Evolutionary conservation across 2,113 vertebrate species (phyloP).

Genomic region (Conger conger): DNA sequence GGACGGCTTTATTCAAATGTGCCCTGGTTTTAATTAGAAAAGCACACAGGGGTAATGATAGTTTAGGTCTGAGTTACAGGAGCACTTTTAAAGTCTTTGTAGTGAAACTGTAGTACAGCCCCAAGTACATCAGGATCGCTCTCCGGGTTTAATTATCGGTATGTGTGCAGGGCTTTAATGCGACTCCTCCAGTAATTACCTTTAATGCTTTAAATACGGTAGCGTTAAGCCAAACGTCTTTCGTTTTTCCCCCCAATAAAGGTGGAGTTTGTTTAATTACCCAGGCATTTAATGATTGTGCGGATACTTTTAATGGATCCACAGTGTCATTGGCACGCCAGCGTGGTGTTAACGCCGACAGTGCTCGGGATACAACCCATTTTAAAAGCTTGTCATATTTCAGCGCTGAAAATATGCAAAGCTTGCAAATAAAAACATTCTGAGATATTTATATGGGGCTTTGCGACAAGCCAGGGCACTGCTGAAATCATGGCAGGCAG

Average conservation of each 20-base stretch:
- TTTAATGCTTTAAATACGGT: neutral
- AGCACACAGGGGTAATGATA: constrained; percentile 9
- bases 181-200: neutral
- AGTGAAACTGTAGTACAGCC: neutral
- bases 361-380: neutral
- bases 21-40: constrained; percentile 7
- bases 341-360: neutral
- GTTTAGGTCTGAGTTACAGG: neutral
- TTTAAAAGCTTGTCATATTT: neutral
- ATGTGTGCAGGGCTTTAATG: neutral
- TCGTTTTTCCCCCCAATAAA: neutral
- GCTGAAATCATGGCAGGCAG: neutral
- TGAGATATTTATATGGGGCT: too few species aligned
- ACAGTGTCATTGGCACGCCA: neutral
- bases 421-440: too few species aligned
- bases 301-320: neutral
- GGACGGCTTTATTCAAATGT: neutral
- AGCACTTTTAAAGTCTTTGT: constrained; percentile 2
- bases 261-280: neutral
- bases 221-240: neutral
- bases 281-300: neutral
- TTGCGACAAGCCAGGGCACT: too few species aligned
- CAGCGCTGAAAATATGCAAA: too few species aligned
- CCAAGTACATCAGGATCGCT: neutral
- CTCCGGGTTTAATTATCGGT: neutral